phyloP scores from a whole-genome alignment of 2,797 vertebrate species.

The Rallus crepitans region DNA sequence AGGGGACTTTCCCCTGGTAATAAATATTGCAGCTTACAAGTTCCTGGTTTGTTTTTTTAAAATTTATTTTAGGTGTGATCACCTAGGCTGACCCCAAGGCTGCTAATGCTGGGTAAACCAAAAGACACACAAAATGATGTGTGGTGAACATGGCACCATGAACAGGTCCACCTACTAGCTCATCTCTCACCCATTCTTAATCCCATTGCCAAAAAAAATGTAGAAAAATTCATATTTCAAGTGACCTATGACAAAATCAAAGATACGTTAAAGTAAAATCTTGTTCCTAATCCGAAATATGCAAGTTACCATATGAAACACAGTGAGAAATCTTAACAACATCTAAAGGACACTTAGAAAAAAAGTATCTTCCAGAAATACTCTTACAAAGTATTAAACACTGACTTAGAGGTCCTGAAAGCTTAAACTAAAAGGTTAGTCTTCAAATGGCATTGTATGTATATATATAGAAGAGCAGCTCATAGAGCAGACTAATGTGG shows the following conservation, averaged over 20 bases:
- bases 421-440: not conserved
- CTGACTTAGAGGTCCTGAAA: not conserved
- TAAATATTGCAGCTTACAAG: not conserved
- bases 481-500: fast-evolving
- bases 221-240: not conserved
- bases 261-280: not conserved
- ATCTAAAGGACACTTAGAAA: not conserved
- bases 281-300: not conserved
- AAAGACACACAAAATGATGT: not conserved
- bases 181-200: not conserved
- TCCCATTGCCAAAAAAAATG: slow-evolving; percentile 8
- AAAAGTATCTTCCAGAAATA: not conserved
- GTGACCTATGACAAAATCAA: not conserved
- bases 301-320: not conserved
- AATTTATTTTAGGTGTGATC: not conserved
- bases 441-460: not conserved
- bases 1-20: not conserved
- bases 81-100: not conserved
- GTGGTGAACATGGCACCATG: fast-evolving
- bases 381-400: not conserved
- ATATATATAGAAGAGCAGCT: not conserved
- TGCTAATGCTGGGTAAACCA: not conserved
- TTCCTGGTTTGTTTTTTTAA: not conserved
- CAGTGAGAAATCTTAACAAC: not conserved
- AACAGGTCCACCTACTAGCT: not conserved